phyloP scores from a whole-genome alignment of 2,888 invertebrate species.

The Mantis religiosa region DNA sequence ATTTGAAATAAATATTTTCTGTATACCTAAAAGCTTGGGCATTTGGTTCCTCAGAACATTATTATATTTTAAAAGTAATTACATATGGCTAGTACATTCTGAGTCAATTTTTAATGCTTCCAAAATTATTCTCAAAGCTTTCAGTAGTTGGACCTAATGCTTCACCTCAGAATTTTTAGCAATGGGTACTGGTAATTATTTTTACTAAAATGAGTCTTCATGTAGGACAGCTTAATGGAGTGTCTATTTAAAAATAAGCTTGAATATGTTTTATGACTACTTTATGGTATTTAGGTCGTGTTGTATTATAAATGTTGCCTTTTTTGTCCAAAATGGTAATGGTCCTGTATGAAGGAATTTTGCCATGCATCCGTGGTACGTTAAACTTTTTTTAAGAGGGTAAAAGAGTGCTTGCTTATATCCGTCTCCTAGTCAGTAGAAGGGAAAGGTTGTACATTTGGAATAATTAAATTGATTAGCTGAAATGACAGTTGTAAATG shows the following conservation, averaged over 20 bases:
- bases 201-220: background rate
- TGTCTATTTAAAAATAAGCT: constrained; percentile 18
- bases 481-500: background rate
- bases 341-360: constrained; percentile 19
- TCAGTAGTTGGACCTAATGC: background rate
- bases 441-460: constrained; percentile 30
- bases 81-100: background rate
- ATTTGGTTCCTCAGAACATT: background rate
- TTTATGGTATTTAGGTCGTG: constrained; percentile 28
- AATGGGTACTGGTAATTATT: background rate
- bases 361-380: constrained; percentile 3
- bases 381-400: constrained; percentile 13
- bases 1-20: no score
- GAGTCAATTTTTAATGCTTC: background rate
- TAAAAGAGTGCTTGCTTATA: constrained; percentile 29
- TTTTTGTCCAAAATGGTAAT: constrained; percentile 27
- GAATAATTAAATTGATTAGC: constrained; percentile 29
- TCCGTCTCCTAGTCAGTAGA: constrained; percentile 32
- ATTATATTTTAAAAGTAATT: background rate
- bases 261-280: constrained; percentile 26
- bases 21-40: background rate
- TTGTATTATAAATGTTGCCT: constrained; percentile 27
- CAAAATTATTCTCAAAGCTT: background rate
- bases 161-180: background rate
- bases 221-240: background rate